Evolutionary conservation across 2,888 invertebrate species (phyloP).

Genomic region (Lumbricus terrestris): DNA sequence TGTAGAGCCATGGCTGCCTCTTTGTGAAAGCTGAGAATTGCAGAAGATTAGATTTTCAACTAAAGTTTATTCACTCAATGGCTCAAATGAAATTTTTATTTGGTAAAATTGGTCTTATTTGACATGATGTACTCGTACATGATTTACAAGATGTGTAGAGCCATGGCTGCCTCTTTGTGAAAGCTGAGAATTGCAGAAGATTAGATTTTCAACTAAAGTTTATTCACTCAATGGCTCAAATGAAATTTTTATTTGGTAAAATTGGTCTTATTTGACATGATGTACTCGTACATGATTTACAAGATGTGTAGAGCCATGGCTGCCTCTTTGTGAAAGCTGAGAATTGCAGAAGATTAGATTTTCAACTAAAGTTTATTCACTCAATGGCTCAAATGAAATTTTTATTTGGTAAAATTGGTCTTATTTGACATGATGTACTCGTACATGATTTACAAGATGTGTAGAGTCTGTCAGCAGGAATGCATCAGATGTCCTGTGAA

Average conservation of each 20-base stretch:
- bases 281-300: too few relatives aligned
- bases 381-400: too few relatives aligned
- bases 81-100: not conserved
- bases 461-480: too few relatives aligned
- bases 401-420: not conserved
- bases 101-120: not conserved
- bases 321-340: too few relatives aligned
- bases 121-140: not conserved
- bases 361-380: not conserved
- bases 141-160: too few relatives aligned
- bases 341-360: not conserved
- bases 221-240: too few relatives aligned
- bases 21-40: not conserved
- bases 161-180: too few relatives aligned
- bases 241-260: not conserved
- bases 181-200: not conserved
- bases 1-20: too few relatives aligned
- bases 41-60: not conserved
- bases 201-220: not conserved
- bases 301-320: too few relatives aligned
- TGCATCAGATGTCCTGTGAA: too few relatives aligned
- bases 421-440: too few relatives aligned
- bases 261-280: not conserved
- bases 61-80: not conserved
- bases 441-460: too few relatives aligned